These are phyloP conservation scores for Hydractinia symbiolongicarpus DNA, from an alignment of 30 jellyfish, hydroid and myxozoan genomes.

Conservation along the genomic window DNA sequence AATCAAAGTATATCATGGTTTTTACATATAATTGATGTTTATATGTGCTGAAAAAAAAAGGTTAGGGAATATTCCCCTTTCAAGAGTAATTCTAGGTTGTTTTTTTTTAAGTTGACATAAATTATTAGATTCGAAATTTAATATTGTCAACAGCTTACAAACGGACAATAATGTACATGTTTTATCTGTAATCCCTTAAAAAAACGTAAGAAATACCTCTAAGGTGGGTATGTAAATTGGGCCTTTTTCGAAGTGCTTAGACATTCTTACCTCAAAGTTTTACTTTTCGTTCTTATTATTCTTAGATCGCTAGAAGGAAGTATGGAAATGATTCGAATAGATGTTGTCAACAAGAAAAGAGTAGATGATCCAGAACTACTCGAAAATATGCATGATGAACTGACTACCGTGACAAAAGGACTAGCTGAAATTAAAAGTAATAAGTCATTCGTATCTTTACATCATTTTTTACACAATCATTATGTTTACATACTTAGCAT, in stretches of 20 bases:
- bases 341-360: slow-evolving; percentile 62
- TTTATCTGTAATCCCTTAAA: background rate
- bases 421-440: slow-evolving; percentile 78
- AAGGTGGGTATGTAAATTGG: background rate
- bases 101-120: background rate
- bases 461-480: no score
- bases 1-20: no score
- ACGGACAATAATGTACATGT: background rate
- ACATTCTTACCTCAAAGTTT: no score
- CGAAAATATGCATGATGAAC: slow-evolving; percentile 43
- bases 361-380: slow-evolving; percentile 55
- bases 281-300: background rate
- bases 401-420: slow-evolving; percentile 44
- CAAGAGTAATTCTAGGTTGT: no score
- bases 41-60: no score
- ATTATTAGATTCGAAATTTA: background rate
- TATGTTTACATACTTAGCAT: no score
- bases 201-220: background rate
- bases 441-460: background rate
- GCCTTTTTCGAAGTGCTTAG: no score
- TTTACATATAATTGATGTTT: no score
- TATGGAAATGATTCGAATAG: slow-evolving; percentile 73
- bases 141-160: background rate
- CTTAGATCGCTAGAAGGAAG: slow-evolving; percentile 79
- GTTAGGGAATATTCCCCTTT: no score